These are phyloP conservation scores for Anguilla japonica DNA, from an alignment of 2,113 vertebrate genomes.

Conservation along the genomic window DNA sequence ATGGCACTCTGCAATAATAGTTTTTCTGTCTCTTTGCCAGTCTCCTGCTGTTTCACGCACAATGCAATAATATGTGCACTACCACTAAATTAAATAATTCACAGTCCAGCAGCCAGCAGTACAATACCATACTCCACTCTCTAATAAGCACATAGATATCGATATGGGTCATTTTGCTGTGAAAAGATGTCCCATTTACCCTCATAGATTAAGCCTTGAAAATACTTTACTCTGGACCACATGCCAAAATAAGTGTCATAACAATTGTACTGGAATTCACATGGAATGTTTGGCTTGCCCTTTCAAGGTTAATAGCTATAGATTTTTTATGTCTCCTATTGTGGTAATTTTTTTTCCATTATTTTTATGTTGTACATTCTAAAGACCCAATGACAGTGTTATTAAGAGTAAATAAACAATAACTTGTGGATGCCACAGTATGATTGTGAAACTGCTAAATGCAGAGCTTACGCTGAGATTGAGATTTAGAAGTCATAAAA, in stretches of 20 bases:
- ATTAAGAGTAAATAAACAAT: neutral
- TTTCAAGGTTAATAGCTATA: neutral
- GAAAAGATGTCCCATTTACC: neutral
- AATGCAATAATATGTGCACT: neutral
- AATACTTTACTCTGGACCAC: neutral
- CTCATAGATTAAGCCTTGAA: neutral
- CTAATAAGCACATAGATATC: slow-evolving; percentile 24
- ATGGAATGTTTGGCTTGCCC: neutral
- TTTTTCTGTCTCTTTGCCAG: neutral
- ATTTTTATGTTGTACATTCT: neutral
- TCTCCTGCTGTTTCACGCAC: neutral
- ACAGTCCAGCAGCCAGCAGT: neutral
- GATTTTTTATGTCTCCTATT: neutral
- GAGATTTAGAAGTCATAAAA: neutral
- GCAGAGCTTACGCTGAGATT: neutral
- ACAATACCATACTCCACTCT: slow-evolving; percentile 11
- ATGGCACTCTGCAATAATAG: slow-evolving; percentile 19
- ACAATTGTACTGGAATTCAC: neutral
- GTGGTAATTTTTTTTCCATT: neutral
- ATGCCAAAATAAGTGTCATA: neutral
- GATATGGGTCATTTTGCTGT: slow-evolving; percentile 21
- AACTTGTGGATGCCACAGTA: neutral
- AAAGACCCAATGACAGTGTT: neutral
- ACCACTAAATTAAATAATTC: slow-evolving; percentile 20
- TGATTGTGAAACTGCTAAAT: neutral